These are phyloP conservation scores for Triops cancriformis DNA, from an alignment of 1,140 invertebrate species.

Conservation along the genomic window DNA sequence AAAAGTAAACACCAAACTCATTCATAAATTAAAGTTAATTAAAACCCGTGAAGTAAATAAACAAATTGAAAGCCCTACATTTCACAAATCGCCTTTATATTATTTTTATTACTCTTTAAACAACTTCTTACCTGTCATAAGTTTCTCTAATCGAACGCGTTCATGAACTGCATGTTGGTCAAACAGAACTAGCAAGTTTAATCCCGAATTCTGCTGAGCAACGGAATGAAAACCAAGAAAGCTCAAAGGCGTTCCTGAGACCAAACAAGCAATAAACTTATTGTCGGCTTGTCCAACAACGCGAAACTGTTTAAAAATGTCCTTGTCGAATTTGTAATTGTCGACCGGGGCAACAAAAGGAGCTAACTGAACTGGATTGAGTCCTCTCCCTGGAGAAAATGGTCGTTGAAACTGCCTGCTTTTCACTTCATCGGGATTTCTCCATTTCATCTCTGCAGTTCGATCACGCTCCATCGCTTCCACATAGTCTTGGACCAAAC, in stretches of 20 bases:
- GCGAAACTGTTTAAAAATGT: constrained; percentile 31
- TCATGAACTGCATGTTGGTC: constrained; percentile 72
- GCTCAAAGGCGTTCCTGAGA: constrained; percentile 34
- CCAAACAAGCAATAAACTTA: constrained; percentile 54
- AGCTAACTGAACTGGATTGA: background rate
- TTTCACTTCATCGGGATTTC: background rate
- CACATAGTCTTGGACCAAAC: background rate
- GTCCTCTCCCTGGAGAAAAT: background rate
- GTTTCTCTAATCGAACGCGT: constrained; percentile 53
- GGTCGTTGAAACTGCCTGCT: background rate
- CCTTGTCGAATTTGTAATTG: background rate
- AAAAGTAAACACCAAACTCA: no score
- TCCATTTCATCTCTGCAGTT: background rate
- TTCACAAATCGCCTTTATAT: no score
- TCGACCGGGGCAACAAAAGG: background rate
- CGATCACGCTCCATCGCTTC: background rate
- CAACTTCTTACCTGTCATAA: constrained; percentile 41
- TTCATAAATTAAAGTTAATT: no score
- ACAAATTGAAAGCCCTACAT: no score
- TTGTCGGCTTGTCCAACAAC: constrained; percentile 57
- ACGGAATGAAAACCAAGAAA: constrained; percentile 24
- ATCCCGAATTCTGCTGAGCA: constrained; percentile 10
- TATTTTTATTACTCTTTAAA: no score
- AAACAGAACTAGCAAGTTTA: constrained; percentile 49
- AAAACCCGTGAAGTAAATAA: no score